These are phyloP conservation scores for Galerucella calmariensis DNA, from an alignment of 2,888 invertebrate species.

Conservation along the genomic window DNA sequence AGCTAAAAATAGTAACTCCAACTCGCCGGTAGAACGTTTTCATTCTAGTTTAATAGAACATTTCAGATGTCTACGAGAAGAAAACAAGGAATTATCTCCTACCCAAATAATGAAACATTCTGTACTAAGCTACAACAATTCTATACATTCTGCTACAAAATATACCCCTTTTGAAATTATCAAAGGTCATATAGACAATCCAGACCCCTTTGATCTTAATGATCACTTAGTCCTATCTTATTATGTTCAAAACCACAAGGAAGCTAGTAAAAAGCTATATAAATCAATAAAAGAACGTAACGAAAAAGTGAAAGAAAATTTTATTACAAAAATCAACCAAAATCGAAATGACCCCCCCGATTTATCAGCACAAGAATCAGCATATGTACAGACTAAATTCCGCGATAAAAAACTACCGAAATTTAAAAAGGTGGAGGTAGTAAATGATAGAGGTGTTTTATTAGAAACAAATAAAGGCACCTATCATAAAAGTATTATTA, in stretches of 20 bases:
- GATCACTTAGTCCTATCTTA: slow-evolving; percentile 15
- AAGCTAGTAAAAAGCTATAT: slow-evolving; percentile 6
- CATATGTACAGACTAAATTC: slow-evolving; percentile 2
- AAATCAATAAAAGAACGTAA: slow-evolving; percentile 13
- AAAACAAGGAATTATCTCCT: background rate
- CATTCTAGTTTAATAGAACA: slow-evolving; percentile 8
- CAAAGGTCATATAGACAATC: slow-evolving; percentile 32
- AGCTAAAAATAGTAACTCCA: slow-evolving; percentile 33
- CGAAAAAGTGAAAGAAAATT: background rate
- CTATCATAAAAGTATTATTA: slow-evolving; percentile 3
- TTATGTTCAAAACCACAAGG: slow-evolving; percentile 22
- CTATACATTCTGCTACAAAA: too few species aligned
- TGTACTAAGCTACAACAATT: too few species aligned
- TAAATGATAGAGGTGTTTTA: background rate
- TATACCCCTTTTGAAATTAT: slow-evolving; percentile 23
- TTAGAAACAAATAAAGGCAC: background rate
- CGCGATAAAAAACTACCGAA: slow-evolving; percentile 1
- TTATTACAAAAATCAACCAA: background rate
- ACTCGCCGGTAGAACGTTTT: background rate
- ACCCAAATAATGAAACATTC: too few species aligned
- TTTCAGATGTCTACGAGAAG: slow-evolving; percentile 8
- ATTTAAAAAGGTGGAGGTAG: background rate
- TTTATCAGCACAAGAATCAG: slow-evolving; percentile 6
- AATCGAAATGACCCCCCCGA: slow-evolving; percentile 2
- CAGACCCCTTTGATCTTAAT: slow-evolving; percentile 19